Percentiles rank a stretch among this genome's conserved stretches.
Conservation (phyloP, 2,113 vertebrate genomes). For the Parus major region DNA sequence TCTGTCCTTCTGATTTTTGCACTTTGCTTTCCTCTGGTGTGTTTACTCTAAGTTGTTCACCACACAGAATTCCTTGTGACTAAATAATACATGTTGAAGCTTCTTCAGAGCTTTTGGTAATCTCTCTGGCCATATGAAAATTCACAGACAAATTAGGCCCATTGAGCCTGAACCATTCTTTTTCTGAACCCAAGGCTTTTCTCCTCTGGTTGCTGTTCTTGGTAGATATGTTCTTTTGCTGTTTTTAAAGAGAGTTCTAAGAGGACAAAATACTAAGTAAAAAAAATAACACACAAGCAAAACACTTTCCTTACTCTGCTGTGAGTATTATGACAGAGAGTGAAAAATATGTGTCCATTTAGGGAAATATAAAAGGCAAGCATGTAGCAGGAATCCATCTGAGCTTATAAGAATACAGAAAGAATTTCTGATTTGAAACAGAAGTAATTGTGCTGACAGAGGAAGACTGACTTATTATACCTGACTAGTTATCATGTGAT, state of each 20-base stretch:
- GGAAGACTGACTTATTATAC: neutral
- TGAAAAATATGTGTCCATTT: conserved; percentile 17
- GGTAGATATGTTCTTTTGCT: neutral
- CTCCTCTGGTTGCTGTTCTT: neutral
- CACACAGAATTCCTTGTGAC: neutral
- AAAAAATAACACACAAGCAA: neutral
- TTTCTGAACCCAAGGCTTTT: conserved; percentile 24
- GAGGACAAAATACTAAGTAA: neutral
- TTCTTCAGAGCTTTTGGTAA: conserved; percentile 42
- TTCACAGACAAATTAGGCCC: conserved; percentile 30
- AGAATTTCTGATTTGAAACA: conserved; percentile 30
- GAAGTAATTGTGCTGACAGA: neutral
- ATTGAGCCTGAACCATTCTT: conserved; percentile 1
- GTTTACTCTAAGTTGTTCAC: conserved; percentile 10
- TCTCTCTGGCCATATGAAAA: conserved; percentile 16
- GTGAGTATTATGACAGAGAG: neutral
- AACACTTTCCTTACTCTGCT: neutral
- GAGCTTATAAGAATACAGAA: conserved; percentile 30
- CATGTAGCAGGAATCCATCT: neutral
- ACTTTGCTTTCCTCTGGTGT: neutral
- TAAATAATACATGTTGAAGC: conserved; percentile 7
- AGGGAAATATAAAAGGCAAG: conserved; percentile 4
- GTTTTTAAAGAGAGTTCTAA: conserved; percentile 51
- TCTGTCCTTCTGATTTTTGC: neutral
- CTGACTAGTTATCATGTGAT: neutral